Base-by-base conservation (phyloP, 2,113 vertebrate species). In the Anhinga anhinga region DNA sequence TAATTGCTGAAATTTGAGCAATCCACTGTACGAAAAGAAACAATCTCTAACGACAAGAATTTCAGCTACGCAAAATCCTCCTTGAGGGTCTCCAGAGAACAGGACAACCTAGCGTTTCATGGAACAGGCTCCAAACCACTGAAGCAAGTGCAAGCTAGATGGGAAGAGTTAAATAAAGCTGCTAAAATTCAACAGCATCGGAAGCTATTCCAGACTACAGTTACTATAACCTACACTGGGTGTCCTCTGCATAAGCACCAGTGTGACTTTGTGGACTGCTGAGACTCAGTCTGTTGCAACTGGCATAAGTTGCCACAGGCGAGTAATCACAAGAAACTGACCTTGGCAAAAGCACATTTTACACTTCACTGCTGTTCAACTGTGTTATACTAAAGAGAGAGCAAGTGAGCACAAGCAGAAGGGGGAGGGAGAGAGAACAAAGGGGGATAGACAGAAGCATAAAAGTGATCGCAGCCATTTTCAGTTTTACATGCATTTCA, bases 201-300 rank as follows among this genome's bases (percentile, higher is more conserved):
- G 23, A 83, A 97, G 91, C 78, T 72, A 81, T 45, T 97, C 69
- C 94, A 89, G 88, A 95, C 91, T 80, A 61, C 5, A 2, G 91
- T 95, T 62, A 87, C 80, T 83, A n/a, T 96, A 98, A 92, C 97
- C 97, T 94, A 96, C 91, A 78, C 95, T 95, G 88, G 89, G 97
- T 80, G 90, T 96, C 96, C 97, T 97, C 96, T 96, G 52, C 92
- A 95, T 95, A 97, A 79, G 91, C 83, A 96, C 96, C 92, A 88
- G 95, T 93, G 97, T 97, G 98, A 98, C 98, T 97, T 96, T 97
- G 94, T 71, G 70, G 91, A 97, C 98, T 93, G 95, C 98, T 97
- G 98, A 97, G 98, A 97, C 95, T 95, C 98, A 97, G 97, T 98
- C 98, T 98, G 98, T 98, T 97, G 98, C 94, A 96, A 96, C 90